Evolutionary conservation across 2,888 invertebrate genomes (phyloP).

Genomic region (Bruchidius siliquastri): DNA sequence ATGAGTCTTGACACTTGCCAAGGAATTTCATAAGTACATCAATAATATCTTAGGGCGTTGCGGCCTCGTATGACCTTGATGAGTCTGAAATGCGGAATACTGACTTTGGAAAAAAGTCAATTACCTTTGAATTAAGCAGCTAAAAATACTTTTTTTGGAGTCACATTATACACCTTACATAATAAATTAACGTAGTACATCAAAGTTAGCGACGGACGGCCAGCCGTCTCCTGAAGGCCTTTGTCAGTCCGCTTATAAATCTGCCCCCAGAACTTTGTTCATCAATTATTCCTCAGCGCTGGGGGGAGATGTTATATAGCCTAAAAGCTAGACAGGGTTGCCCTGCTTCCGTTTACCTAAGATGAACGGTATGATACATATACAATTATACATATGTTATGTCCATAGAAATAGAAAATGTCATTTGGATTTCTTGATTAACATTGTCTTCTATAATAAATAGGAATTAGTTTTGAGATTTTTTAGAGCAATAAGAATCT

Average conservation of each 20-base stretch:
- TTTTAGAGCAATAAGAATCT: too few species aligned
- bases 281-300: not conserved
- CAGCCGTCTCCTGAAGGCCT: not conserved
- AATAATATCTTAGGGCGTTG: not conserved
- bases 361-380: not conserved
- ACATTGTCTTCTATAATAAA: too few species aligned
- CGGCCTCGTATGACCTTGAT: not conserved
- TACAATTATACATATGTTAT: too few species aligned
- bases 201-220: not conserved
- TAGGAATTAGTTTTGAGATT: too few species aligned
- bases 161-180: not conserved
- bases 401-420: too few species aligned
- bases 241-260: not conserved
- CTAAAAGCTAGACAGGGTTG: not conserved
- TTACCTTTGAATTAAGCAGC: too few species aligned
- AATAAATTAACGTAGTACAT: not conserved
- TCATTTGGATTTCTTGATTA: too few species aligned
- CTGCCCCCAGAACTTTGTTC: not conserved
- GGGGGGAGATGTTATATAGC: not conserved
- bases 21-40: not conserved
- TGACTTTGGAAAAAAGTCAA: too few species aligned
- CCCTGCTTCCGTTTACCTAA: not conserved
- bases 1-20: not conserved
- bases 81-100: not conserved
- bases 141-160: too few species aligned